phyloP scores from a whole-genome alignment of 2,113 vertebrate species.

The Micromys minutus region DNA sequence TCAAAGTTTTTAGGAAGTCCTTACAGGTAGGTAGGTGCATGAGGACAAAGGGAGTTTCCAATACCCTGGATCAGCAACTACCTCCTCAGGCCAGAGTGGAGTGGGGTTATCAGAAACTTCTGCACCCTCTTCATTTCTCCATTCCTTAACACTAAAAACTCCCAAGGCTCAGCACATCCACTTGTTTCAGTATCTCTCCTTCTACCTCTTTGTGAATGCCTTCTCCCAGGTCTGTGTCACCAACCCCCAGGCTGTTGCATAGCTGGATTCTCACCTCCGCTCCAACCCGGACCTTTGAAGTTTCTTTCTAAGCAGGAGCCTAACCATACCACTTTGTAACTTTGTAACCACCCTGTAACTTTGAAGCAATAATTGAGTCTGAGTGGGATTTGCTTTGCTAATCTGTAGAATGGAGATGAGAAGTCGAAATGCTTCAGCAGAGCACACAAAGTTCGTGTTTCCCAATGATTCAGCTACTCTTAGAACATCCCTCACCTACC shows the following conservation, averaged over 20 bases:
- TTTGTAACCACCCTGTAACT: neutral
- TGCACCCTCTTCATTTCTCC: neutral
- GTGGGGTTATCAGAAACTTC: neutral
- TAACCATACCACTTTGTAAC: neutral
- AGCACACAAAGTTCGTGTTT: neutral
- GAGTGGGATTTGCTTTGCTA: neutral
- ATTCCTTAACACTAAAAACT: neutral
- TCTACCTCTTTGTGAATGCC: neutral
- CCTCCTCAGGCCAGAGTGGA: neutral
- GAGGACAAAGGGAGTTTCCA: neutral
- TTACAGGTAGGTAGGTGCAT: constrained; percentile 61
- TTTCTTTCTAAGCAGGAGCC: neutral
- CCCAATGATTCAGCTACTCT: neutral
- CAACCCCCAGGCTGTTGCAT: neutral
- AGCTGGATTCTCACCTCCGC: neutral
- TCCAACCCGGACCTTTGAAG: neutral
- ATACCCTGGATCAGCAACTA: neutral
- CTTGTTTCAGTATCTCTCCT: neutral
- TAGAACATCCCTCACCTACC: neutral
- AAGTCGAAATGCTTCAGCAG: neutral
- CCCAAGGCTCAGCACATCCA: accelerated
- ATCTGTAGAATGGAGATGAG: neutral
- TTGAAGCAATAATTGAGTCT: neutral
- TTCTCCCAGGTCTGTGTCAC: neutral
- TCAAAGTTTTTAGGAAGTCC: constrained; percentile 78